Evolutionary conservation across 2,113 vertebrate genomes (phyloP).

Genomic region (Penelope pileata): DNA sequence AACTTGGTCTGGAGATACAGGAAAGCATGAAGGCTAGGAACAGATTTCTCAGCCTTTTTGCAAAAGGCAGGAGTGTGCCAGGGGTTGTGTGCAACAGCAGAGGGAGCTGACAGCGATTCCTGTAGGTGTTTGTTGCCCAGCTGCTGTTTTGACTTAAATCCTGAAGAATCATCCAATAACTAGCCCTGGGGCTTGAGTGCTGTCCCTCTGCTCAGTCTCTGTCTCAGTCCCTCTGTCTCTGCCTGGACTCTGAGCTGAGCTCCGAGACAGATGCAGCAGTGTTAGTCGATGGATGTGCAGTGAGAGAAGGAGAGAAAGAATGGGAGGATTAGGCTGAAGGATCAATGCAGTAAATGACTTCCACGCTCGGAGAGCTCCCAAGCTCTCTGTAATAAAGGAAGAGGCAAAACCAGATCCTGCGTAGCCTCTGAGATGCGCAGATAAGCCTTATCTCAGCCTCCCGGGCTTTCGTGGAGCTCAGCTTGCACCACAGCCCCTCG

Average conservation of each 20-base stretch:
- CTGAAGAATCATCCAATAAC: neutral
- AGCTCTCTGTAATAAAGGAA: neutral
- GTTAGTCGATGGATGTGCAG: neutral
- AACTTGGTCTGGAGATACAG: neutral
- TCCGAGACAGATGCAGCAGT: neutral
- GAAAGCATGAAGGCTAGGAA: neutral
- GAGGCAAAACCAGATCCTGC: neutral
- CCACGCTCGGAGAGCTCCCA: neutral
- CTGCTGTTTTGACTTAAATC: neutral
- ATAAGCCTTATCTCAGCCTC: neutral
- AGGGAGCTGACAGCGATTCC: neutral
- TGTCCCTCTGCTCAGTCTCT: neutral
- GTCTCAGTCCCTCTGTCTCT: neutral
- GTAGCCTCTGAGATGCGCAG: neutral
- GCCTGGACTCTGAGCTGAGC: neutral
- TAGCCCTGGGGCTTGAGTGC: neutral
- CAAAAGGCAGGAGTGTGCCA: neutral
- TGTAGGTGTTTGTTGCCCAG: neutral
- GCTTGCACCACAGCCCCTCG: rapidly evolving
- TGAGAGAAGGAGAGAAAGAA: neutral
- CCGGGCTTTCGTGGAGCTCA: neutral
- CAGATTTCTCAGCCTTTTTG: neutral
- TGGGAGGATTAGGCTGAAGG: neutral
- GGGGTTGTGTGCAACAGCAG: neutral
- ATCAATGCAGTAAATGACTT: neutral